Evolutionary conservation across 2,113 vertebrate genomes (phyloP).

Genomic region (Pedionomus torquatus): DNA sequence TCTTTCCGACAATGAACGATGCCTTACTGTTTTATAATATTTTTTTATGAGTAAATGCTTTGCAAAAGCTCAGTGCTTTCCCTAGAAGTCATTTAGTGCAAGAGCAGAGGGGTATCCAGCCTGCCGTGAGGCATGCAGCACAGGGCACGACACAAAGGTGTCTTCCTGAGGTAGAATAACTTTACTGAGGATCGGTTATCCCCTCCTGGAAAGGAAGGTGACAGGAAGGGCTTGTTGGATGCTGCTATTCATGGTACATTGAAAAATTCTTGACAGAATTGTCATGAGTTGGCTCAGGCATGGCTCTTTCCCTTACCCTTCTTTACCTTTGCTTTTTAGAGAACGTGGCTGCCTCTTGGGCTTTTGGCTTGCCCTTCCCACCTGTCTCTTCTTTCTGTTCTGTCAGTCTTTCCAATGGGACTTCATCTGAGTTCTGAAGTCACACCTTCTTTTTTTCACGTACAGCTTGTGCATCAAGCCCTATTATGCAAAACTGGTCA

Average conservation of each 20-base stretch:
- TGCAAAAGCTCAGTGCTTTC: not conserved
- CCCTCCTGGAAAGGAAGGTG: not conserved
- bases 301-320: not conserved
- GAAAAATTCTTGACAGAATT: not conserved
- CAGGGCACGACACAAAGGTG: accelerated
- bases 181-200: not conserved
- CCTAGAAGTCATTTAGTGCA: not conserved
- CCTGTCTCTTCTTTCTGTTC: not conserved
- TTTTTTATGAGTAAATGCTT: not conserved
- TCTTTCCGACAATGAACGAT: not conserved
- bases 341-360: not conserved
- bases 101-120: not conserved
- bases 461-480: not conserved
- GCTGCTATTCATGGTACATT: not conserved
- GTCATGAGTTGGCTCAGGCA: not conserved
- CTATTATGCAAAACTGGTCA: not conserved
- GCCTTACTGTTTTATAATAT: not conserved
- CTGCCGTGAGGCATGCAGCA: not conserved
- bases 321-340: not conserved
- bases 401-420: not conserved
- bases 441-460: not conserved
- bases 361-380: not conserved
- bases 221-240: not conserved
- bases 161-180: not conserved
- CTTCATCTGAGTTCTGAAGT: not conserved